phyloP scores from a whole-genome alignment of 2,888 invertebrate genomes.

The Pristionchus mayeri region DNA sequence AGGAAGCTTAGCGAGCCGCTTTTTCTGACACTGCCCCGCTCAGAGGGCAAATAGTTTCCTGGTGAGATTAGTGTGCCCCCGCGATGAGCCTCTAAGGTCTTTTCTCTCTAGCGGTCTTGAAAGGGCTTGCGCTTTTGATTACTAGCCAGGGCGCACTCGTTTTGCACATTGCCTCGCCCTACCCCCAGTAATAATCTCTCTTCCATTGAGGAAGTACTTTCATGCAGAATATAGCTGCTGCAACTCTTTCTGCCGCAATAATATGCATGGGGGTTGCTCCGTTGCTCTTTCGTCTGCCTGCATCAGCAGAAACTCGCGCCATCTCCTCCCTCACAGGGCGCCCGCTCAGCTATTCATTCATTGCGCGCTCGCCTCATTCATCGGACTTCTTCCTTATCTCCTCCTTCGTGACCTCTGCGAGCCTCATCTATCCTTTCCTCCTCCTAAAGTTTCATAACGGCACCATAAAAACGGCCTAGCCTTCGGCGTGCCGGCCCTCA shows the following conservation, averaged over 20 bases:
- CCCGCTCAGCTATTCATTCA: conserved; percentile 7
- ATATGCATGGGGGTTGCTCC: conserved; percentile 9
- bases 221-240: background rate
- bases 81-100: background rate
- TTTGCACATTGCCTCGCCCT: background rate
- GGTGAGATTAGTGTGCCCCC: background rate
- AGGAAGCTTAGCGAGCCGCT: conserved; percentile 20
- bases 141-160: background rate
- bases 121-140: too few species aligned
- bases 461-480: too few species aligned
- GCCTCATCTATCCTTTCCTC: background rate
- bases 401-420: background rate
- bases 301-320: background rate
- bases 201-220: background rate
- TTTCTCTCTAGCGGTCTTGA: background rate
- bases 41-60: background rate
- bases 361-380: background rate
- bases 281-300: background rate
- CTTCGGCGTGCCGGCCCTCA: too few species aligned
- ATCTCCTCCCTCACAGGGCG: background rate
- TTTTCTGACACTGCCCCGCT: background rate
- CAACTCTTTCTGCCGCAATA: background rate
- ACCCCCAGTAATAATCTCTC: background rate
- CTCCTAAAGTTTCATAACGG: background rate
- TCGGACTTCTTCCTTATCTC: conserved; percentile 21